phyloP scores from a whole-genome alignment of 2,888 invertebrate genomes.

The Aspidiotus rigidus region DNA sequence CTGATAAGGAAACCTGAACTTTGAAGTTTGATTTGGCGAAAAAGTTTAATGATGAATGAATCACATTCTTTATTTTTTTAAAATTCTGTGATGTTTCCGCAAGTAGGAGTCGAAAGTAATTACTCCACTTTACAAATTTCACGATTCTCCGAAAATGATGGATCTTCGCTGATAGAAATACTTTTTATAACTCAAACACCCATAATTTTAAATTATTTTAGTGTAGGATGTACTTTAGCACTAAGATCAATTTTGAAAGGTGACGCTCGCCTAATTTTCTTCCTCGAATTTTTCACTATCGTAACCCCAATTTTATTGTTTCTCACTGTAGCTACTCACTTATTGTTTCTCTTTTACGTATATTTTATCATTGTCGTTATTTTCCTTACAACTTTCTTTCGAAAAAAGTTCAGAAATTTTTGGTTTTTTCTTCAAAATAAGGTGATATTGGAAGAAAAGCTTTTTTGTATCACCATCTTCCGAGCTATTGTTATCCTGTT shows the following conservation, averaged over 20 bases:
- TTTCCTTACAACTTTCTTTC: conserved; percentile 38
- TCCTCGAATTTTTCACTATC: conserved; percentile 42
- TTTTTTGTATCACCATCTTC: conserved; percentile 51
- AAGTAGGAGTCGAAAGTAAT: not conserved
- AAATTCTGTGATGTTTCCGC: too few relatives aligned
- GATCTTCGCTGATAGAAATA: conserved; percentile 30
- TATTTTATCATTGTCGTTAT: conserved; percentile 39
- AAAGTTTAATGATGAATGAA: too few relatives aligned
- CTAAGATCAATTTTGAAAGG: too few relatives aligned
- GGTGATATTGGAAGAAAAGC: conserved; percentile 34
- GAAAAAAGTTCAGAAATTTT: conserved; percentile 1
- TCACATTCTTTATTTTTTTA: too few relatives aligned
- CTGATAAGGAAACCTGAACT: too few relatives aligned
- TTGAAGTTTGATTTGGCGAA: too few relatives aligned
- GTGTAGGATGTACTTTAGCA: too few relatives aligned
- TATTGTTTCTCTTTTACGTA: conserved; percentile 37
- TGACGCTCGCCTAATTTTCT: conserved; percentile 29
- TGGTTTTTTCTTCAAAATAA: not conserved
- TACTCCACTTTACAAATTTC: not conserved
- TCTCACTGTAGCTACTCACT: conserved; percentile 42
- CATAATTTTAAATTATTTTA: conserved; percentile 20
- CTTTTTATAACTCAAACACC: conserved; percentile 28
- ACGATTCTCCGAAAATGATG: conserved; percentile 30
- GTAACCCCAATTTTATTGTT: conserved; percentile 42
- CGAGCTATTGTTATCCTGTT: conserved; percentile 62